phyloP scores from a whole-genome alignment of 2,797 vertebrate species.

The Phalanger gymnotis region DNA sequence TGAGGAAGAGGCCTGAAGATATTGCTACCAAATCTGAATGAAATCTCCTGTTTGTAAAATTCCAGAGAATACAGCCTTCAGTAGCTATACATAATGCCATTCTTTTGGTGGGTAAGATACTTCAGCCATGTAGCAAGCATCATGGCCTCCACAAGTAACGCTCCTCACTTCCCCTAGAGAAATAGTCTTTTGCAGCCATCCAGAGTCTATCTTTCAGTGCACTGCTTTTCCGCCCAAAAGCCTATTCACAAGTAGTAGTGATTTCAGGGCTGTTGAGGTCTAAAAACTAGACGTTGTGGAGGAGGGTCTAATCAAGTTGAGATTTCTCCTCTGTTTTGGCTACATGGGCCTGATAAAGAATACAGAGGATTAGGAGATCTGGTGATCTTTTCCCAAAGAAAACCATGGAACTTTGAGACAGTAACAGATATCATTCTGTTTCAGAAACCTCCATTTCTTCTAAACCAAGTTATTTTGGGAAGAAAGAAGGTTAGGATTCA shows the following conservation, averaged over 20 bases:
- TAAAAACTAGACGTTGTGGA: slow-evolving; percentile 25
- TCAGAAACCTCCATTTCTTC: background rate
- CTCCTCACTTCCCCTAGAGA: slow-evolving; percentile 2
- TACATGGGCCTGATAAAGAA: background rate
- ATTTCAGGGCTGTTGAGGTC: background rate
- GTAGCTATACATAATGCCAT: background rate
- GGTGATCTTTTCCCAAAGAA: background rate
- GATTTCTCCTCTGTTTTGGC: background rate
- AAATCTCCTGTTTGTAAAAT: background rate
- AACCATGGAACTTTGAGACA: slow-evolving; percentile 5
- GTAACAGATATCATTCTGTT: slow-evolving; percentile 20
- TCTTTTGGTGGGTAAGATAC: background rate
- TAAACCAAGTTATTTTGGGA: slow-evolving; percentile 1
- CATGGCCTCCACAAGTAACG: background rate
- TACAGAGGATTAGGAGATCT: slow-evolving; percentile 1
- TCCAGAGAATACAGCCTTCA: background rate
- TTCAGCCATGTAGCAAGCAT: background rate
- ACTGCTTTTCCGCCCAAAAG: background rate
- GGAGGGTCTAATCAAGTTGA: background rate
- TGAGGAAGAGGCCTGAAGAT: background rate
- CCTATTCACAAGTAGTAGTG: background rate
- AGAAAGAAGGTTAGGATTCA: slow-evolving; percentile 12
- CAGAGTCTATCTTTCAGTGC: slow-evolving; percentile 8
- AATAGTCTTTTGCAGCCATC: background rate
- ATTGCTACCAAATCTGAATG: background rate